Base-by-base conservation (phyloP, 2,113 vertebrate genomes). In the Hystrix brachyura region DNA sequence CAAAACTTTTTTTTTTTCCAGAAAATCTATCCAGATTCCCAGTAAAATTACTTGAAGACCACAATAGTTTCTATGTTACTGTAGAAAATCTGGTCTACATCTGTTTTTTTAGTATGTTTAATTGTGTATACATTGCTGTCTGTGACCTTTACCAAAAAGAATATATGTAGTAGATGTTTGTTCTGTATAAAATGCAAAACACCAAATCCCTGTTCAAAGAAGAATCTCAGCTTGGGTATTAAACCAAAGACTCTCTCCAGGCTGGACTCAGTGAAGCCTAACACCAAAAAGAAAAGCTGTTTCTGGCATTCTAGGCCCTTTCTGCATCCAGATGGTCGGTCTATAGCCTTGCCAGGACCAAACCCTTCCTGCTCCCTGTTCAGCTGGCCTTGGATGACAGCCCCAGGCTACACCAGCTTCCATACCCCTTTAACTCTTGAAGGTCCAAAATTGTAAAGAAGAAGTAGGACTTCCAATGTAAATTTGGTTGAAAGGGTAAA, bases 351-450 rank as follows among this genome's bases (percentile, higher is more conserved):
- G 95, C 97, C 97, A 98, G 97, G 97, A 95, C 96, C 97, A 97
- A 97, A 92, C 97, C 98, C 97, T 98, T 98, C 97, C 97, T 98
- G 96, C 95, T 96, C 94, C 91, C 95, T 92, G 91, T 91, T 97
- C 69, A 65, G 93, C 97, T 81, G 93, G 88, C 93, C 85, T 96
- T 96, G 94, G 98, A 96, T 82, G 94, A 62, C 80, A 95, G 97
- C 97, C 97, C 87, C 71, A 34, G 34, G 92, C 91, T 93, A 62
- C 80, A 90, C 97, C 84, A 94, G 94, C 90, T 95, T 87, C 71
- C 76, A 82, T 94, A 93, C 74, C 83, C 87, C 12, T 60, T 96
- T 98, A 97, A 97, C 95, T 96, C 95, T 87, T 94, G 80, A 87
- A 25, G 43, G 55, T 21, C 62, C 69, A 69, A 43, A 64, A 48